Evolutionary conservation across 2,113 vertebrate genomes (phyloP).

Genomic region (Pteruthius melanotis): DNA sequence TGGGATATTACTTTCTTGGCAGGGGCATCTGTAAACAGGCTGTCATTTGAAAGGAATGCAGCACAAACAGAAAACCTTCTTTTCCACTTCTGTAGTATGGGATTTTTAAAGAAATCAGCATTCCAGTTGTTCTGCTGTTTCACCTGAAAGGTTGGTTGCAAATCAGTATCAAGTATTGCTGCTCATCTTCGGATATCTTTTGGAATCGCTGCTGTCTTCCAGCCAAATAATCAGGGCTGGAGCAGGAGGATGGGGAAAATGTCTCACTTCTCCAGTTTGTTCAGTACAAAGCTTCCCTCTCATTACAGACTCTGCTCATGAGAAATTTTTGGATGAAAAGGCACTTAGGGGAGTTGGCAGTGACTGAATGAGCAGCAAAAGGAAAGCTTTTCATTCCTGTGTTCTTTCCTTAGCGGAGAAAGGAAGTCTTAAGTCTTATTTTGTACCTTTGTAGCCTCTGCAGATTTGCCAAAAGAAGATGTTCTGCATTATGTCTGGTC

Average conservation of each 20-base stretch:
- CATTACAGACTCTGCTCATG: background rate
- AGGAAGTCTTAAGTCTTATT: constrained; percentile 14
- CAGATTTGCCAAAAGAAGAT: constrained; percentile 31
- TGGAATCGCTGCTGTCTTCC: background rate
- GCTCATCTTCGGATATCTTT: background rate
- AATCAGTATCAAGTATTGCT: background rate
- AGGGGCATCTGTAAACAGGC: constrained; percentile 29
- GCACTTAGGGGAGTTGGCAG: background rate
- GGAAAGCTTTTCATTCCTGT: constrained; percentile 29
- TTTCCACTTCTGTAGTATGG: background rate
- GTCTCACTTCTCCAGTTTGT: background rate
- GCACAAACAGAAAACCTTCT: background rate
- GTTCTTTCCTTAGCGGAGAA: background rate
- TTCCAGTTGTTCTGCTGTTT: background rate
- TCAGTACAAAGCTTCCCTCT: constrained; percentile 10
- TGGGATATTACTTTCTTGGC: constrained; percentile 45
- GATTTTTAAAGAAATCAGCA: background rate
- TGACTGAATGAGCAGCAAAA: constrained; percentile 3
- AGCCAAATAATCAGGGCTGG: background rate
- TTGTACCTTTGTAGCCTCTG: constrained; percentile 35
- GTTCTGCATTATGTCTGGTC: constrained; percentile 18
- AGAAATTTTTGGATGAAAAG: constrained; percentile 27
- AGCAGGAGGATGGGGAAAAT: background rate
- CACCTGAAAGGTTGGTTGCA: background rate
- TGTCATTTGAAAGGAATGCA: constrained; percentile 46